Conservation (phyloP, 2,113 vertebrate genomes). For the Thalassarche chlororhynchos region DNA sequence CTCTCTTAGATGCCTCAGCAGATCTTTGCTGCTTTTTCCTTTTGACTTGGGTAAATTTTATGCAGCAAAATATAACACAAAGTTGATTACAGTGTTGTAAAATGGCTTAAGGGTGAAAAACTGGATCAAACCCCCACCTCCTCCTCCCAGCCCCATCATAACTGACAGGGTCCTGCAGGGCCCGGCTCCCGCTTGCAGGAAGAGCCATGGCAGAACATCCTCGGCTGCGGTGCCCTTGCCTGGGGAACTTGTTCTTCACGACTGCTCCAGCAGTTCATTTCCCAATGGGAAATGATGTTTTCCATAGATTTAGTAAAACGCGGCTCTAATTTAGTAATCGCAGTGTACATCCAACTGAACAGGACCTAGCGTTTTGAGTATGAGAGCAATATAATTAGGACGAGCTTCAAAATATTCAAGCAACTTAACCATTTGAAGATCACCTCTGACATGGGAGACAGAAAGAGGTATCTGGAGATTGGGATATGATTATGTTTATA, state of each 20-base stretch:
- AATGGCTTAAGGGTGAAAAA: not conserved
- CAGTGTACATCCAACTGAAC: not conserved
- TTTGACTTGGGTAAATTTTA: not conserved
- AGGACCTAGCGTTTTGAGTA: not conserved
- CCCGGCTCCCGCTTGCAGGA: not conserved
- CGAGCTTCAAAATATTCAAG: not conserved
- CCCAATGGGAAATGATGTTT: not conserved
- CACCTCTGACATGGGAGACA: not conserved
- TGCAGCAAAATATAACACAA: not conserved
- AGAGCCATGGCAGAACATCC: not conserved
- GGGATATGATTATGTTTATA: not conserved
- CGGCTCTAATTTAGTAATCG: not conserved
- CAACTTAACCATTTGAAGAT: not conserved
- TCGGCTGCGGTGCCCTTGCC: constrained; percentile 14
- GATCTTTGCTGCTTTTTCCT: not conserved
- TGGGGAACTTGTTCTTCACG: not conserved
- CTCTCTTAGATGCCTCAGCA: not conserved
- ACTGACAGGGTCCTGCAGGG: constrained; percentile 22
- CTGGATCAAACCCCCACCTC: not conserved
- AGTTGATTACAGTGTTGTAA: not conserved
- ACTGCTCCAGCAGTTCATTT: not conserved
- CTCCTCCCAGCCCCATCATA: not conserved
- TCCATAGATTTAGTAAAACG: not conserved
- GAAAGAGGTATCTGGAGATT: not conserved
- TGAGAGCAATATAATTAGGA: not conserved